Evolutionary conservation across 2,888 invertebrate genomes (phyloP).

Genomic region (Neuroscelio doddi): DNA sequence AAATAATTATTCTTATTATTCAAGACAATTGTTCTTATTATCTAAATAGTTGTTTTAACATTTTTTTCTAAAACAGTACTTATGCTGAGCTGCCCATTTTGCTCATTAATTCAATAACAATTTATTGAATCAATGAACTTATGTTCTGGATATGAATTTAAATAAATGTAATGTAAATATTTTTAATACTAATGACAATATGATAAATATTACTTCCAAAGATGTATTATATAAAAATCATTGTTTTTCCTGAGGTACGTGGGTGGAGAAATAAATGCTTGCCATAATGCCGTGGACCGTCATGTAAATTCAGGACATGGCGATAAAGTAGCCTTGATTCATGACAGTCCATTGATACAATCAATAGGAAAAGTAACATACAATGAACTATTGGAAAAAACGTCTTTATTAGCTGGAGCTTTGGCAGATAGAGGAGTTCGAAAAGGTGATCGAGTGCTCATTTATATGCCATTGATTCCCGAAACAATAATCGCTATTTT

Average conservation of each 20-base stretch:
- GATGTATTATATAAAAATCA: too few species aligned
- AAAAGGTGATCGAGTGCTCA: conserved; percentile 88
- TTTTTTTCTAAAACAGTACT: too few species aligned
- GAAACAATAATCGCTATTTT: conserved; percentile 92
- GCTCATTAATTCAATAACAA: too few species aligned
- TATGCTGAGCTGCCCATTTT: too few species aligned
- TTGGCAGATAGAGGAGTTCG: conserved; percentile 84
- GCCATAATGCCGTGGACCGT: conserved; percentile 93
- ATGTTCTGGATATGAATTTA: too few species aligned
- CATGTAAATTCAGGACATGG: conserved; percentile 88
- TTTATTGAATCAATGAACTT: too few species aligned
- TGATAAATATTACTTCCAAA: too few species aligned
- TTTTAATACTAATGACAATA: conserved; percentile 2
- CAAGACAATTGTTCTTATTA: too few species aligned
- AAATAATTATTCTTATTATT: too few species aligned
- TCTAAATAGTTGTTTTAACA: too few species aligned
- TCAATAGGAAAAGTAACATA: conserved; percentile 86
- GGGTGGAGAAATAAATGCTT: conserved; percentile 93
- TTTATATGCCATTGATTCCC: conserved; percentile 96
- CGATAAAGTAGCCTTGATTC: conserved; percentile 85
- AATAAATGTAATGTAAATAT: too few species aligned
- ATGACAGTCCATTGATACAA: conserved; percentile 92
- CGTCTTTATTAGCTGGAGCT: conserved; percentile 86
- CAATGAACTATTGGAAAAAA: conserved; percentile 85
- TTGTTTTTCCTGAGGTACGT: too few species aligned